Percentiles rank a stretch among this genome's conserved stretches.
Evolutionary conservation across 1,140 invertebrate genomes (phyloP).

Genomic region (Leucophenga varia): DNA sequence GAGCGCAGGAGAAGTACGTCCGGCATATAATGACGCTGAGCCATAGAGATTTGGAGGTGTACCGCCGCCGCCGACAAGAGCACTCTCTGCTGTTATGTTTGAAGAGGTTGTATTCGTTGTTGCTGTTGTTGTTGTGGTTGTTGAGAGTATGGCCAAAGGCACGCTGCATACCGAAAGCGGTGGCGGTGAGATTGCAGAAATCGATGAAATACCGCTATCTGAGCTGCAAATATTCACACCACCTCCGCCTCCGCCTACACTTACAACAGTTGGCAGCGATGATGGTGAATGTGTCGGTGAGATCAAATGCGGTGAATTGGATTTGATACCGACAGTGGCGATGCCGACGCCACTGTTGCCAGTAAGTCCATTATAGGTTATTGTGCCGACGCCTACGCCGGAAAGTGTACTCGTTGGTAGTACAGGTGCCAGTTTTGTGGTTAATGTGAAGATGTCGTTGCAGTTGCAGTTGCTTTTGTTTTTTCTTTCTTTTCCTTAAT

Average conservation of each 20-base stretch:
- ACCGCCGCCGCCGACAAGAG: neutral
- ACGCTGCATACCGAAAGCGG: slow-evolving; percentile 30
- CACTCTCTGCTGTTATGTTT: neutral
- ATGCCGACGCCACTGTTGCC: slow-evolving; percentile 6
- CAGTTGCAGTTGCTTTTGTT: slow-evolving; percentile 6
- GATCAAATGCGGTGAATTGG: slow-evolving; percentile 30
- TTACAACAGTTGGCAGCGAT: neutral
- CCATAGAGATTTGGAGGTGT: too few relatives aligned
- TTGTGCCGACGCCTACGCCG: slow-evolving; percentile 18
- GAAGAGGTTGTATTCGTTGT: neutral
- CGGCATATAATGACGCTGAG: too few relatives aligned
- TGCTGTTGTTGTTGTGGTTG: slow-evolving; percentile 26
- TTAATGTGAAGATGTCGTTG: neutral
- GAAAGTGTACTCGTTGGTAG: slow-evolving; percentile 32
- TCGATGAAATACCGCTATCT: slow-evolving; percentile 46
- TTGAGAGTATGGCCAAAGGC: slow-evolving; percentile 4
- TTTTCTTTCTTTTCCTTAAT: too few relatives aligned
- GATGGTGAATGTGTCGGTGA: slow-evolving; percentile 42
- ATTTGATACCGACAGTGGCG: slow-evolving; percentile 12
- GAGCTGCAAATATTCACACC: slow-evolving; percentile 37
- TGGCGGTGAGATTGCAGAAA: slow-evolving; percentile 40
- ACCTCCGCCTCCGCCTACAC: neutral
- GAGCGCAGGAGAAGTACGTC: slow-evolving; percentile 31
- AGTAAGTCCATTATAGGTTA: slow-evolving; percentile 11
- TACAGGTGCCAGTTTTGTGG: slow-evolving; percentile 46